phyloP scores from a whole-genome alignment of 2,888 invertebrate species.

The Xiphydria camelus region DNA sequence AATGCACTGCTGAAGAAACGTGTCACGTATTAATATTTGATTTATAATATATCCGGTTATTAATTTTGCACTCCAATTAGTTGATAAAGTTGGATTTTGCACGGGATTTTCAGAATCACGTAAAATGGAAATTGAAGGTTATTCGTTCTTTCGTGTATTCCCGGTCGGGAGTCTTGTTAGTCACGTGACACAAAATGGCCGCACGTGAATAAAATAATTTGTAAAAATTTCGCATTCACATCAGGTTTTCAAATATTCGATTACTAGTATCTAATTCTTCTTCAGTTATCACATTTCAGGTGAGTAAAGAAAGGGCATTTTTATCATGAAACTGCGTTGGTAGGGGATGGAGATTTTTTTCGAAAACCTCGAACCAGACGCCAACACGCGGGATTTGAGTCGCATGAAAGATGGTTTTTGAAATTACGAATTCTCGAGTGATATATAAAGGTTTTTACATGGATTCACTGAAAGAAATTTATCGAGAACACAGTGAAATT shows the following conservation, averaged over 20 bases:
- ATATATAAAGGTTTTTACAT: too few relatives aligned
- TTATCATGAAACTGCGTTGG: neutral
- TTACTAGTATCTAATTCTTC: neutral
- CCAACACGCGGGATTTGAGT: slow-evolving; percentile 28
- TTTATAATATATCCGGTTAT: too few relatives aligned
- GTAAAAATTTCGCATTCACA: neutral
- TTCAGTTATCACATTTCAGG: slow-evolving; percentile 1
- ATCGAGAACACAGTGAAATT: too few relatives aligned
- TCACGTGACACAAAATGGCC: slow-evolving; percentile 35
- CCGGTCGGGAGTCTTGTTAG: neutral
- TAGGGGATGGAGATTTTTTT: neutral
- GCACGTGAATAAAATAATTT: slow-evolving; percentile 23
- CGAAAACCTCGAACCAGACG: slow-evolving; percentile 39
- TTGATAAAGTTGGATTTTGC: slow-evolving; percentile 5
- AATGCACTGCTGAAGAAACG: too few relatives aligned
- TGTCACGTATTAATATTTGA: too few relatives aligned
- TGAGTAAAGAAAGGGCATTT: neutral
- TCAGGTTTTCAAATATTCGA: neutral
- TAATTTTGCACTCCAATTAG: too few relatives aligned
- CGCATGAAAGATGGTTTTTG: slow-evolving; percentile 31
- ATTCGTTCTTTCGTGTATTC: neutral
- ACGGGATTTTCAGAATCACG: too few relatives aligned
- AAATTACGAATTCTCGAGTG: too few relatives aligned
- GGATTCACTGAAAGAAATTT: too few relatives aligned
- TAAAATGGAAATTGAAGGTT: too few relatives aligned